Percentiles rank a stretch among this genome's conserved stretches.
phyloP scores from a whole-genome alignment of 2,888 invertebrate genomes.

The Xestoiulus laeticollis region DNA sequence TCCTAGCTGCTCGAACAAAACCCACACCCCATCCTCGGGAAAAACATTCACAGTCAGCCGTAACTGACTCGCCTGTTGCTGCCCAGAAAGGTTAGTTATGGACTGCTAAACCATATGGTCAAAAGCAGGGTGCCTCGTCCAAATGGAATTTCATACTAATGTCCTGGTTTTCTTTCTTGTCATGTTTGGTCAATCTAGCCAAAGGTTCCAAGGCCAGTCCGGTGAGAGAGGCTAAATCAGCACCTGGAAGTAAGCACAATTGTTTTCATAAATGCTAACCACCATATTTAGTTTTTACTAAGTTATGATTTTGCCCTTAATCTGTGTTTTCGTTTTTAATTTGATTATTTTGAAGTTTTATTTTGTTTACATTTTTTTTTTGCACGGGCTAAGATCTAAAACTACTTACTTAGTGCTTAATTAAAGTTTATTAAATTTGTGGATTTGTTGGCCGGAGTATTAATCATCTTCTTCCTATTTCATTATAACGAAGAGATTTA shows the following conservation, averaged over 20 bases:
- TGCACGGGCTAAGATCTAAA: background rate
- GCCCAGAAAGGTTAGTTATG: background rate
- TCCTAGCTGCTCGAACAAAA: constrained; percentile 43
- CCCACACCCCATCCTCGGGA: constrained; percentile 45
- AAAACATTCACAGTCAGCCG: background rate
- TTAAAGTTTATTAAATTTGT: background rate
- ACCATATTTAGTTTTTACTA: constrained; percentile 43
- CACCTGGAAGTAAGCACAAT: constrained; percentile 59
- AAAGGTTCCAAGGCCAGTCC: constrained; percentile 49
- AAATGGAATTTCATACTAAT: background rate
- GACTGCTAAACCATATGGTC: background rate
- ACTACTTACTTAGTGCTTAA: background rate
- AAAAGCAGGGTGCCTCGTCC: background rate
- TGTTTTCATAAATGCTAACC: background rate
- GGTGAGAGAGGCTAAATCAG: constrained; percentile 57
- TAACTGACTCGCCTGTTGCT: background rate
- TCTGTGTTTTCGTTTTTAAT: background rate
- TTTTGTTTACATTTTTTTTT: background rate
- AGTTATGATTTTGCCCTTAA: background rate
- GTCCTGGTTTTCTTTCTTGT: background rate
- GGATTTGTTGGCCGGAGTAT: no score
- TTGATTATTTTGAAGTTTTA: background rate
- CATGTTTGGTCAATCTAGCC: constrained; percentile 41
- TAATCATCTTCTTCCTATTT: no score
- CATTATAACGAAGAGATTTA: no score